Base-by-base conservation (phyloP, 2,113 vertebrate species). In the Pipra filicauda region DNA sequence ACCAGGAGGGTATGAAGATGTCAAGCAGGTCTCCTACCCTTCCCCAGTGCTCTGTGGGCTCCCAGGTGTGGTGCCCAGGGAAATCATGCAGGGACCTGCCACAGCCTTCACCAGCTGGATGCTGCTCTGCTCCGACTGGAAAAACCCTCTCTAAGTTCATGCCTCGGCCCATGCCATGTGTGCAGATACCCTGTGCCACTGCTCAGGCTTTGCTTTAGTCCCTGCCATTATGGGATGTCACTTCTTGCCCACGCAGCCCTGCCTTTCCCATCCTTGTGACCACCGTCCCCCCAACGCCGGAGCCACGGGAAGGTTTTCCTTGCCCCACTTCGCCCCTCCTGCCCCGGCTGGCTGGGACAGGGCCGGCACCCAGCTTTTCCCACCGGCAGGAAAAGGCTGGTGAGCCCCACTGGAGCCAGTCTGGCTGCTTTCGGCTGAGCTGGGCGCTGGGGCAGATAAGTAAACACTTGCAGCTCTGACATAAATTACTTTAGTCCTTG, bases 401-500 rank as follows among this genome's bases (percentile, higher is more conserved):
- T 97, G 97, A 97, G 96, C 96, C 83, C 73, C 94, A 88, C 66
- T 96, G 98, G 98, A 98, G 98, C 97, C 98, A 98, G 98, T 95
- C 98, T 98, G 98, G 97, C 98, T 98, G 98, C 98, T 97, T 95
- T 85, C 2, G 88, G 95, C 97, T 46, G 90, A 97, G 97, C 95
- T 96, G 97, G 95, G 96, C 72, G 93, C 97, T 98, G 96, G 92
- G 97, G 97, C 97, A 98, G 98, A 99, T 99, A 99, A 99, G 98
- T 98, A 97, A 97, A 98, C 98, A 98, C 98, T 98, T 97, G 98
- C 98, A 98, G 97, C 98, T 77, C 94, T 97, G 98, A 98, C 98
- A 98, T 99, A 98, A 99, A 99, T 99, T 98, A 99, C 98, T 98
- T 96, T 94, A 97, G 98, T 98, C 98, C 98, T 98, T 98, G 98